Conservation (phyloP, 2,797 vertebrate genomes). For the Coilia nasus region DNA sequence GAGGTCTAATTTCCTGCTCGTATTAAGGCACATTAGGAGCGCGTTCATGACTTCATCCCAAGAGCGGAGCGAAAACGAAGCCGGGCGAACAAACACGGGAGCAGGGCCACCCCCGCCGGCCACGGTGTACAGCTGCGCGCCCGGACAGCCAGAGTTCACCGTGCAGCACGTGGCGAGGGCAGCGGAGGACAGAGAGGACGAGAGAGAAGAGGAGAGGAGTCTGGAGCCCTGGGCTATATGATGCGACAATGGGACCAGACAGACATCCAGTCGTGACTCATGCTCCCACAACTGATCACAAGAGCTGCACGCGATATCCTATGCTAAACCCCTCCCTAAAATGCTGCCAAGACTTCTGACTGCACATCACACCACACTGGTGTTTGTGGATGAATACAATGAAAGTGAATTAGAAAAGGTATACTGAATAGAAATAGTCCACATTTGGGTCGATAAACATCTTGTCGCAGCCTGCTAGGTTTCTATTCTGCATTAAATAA, state of each 20-base stretch:
- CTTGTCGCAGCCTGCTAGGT: too few species aligned
- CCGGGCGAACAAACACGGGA: too few species aligned
- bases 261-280: too few species aligned
- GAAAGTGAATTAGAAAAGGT: not conserved
- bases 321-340: too few species aligned
- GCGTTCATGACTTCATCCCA: not conserved
- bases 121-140: not conserved
- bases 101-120: not conserved
- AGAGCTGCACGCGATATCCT: too few species aligned
- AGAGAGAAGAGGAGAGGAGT: too few species aligned
- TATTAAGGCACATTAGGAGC: not conserved
- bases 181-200: not conserved
- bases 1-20: constrained; percentile 5
- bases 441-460: too few species aligned
- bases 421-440: not conserved
- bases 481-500: too few species aligned
- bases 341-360: not conserved
- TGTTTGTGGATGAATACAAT: not conserved
- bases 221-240: too few species aligned
- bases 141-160: not conserved
- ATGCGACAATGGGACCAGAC: too few species aligned
- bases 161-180: not conserved
- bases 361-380: not conserved
- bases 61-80: not conserved
- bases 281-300: too few species aligned